Evolutionary conservation across 2,113 vertebrate genomes (phyloP).

Genomic region (Circaetus gallicus): DNA sequence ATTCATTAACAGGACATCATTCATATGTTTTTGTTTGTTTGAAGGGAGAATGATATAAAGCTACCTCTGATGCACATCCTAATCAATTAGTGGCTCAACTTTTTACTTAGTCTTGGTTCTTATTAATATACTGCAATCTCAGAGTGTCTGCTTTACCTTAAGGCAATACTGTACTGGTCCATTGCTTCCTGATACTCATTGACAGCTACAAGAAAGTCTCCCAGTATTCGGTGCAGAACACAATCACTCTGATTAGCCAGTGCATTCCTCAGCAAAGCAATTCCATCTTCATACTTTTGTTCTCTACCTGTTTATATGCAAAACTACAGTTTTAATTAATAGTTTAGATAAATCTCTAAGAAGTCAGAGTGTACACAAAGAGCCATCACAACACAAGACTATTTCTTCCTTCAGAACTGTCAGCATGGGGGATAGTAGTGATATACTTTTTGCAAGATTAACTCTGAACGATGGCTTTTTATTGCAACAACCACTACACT

Average conservation of each 20-base stretch:
- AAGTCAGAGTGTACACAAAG: not conserved
- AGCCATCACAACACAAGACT: not conserved
- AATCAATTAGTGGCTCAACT: not conserved
- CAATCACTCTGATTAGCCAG: constrained; percentile 98
- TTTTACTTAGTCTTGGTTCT: not conserved
- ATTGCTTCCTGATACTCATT: constrained; percentile 98
- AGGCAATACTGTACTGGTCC: constrained; percentile 98
- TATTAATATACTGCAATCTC: rapidly evolving
- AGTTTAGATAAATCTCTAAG: not conserved
- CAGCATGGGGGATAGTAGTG: not conserved
- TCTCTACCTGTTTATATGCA: constrained; percentile 81
- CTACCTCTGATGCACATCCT: not conserved
- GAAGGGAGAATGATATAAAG: not conserved
- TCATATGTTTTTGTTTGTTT: not conserved
- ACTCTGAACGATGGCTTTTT: not conserved
- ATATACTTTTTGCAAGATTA: not conserved
- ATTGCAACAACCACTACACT: not conserved
- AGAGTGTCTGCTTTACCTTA: constrained; percentile 78
- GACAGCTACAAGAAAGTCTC: constrained; percentile 94
- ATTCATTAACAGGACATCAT: not conserved
- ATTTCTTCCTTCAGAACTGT: not conserved
- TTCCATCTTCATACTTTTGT: constrained; percentile 95
- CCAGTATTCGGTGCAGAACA: constrained; percentile 94
- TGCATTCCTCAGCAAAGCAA: constrained; percentile 88
- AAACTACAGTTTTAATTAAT: not conserved